Evolutionary conservation across 2,888 invertebrate genomes (phyloP), one percentile per base, ranked within the genome.

Genomic region (Apotomis capreana): DNA sequence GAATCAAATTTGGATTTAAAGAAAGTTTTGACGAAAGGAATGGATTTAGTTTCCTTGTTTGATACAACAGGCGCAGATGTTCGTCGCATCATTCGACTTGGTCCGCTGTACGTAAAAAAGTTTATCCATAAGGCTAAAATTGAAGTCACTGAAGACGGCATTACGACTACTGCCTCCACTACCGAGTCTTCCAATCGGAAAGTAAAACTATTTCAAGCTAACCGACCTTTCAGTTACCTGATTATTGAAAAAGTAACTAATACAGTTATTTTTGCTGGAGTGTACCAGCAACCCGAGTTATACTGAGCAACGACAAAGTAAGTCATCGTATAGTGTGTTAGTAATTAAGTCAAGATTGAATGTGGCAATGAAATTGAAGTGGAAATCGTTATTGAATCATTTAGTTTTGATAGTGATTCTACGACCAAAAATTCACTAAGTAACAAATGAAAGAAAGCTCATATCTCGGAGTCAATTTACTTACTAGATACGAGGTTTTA

Each of bases 141-240:
- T 76, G 95, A 96, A 78, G 96, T 97, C 0, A 95, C 95, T 12
- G 97, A 97, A 83, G 94, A 96, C 74, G 97, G 97, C 0, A 96
- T 96, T 0, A 94, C 94, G 37, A 96, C 96, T 0, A 89, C 95
- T 0, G 96, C 94, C 0, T 95, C 94, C 0, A 94, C 83, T 0
- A 87, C 88, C 0, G 90, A 90, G 61, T 90, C 94, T 63, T 83
- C 87, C 4, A 94, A 95, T 77, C 92, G 94, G 71, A 91, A 94
- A 4, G 93, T 94, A 1, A 94, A 95, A 0, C 90, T 93, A 74
- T 95, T 96, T 81, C 89, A 92, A 78, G 94, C 95, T 0, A 95
- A 96, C 79, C 90, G 94, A 76, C 96, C 96, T 0, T 96, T 96
- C 79, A 92, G 94, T 8, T 96, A 95, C 83, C 87, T 96, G 79